Conservation (phyloP, 30 jellyfish, hydroid and myxozoan genomes). For the Cassiopea xamachana region DNA sequence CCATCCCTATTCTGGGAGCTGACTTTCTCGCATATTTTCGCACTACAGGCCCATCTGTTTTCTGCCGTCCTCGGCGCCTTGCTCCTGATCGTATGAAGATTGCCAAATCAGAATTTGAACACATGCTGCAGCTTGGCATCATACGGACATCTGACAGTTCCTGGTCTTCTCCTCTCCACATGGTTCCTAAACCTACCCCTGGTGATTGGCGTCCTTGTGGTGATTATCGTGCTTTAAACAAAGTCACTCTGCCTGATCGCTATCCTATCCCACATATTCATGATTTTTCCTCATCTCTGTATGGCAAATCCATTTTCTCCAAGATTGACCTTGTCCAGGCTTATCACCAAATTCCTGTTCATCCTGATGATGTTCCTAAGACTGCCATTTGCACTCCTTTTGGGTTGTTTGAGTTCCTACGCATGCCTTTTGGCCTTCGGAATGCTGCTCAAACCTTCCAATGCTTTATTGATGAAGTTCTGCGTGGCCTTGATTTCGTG, state of each 20-base stretch:
- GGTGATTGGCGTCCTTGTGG: slow-evolving; percentile 69
- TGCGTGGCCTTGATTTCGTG: slow-evolving; percentile 26
- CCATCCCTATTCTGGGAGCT: slow-evolving; percentile 15
- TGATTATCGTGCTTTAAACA: slow-evolving; percentile 56
- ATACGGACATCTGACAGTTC: slow-evolving; percentile 1
- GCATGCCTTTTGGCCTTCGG: slow-evolving; percentile 47
- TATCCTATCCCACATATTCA: slow-evolving; percentile 50
- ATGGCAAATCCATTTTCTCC: slow-evolving; percentile 2
- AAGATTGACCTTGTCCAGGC: slow-evolving; percentile 31
- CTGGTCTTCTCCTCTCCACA: slow-evolving; percentile 10
- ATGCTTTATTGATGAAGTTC: slow-evolving; percentile 36
- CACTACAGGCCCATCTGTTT: not conserved
- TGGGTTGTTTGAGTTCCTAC: slow-evolving; percentile 17
- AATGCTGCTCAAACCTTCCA: slow-evolving; percentile 51
- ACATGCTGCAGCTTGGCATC: slow-evolving; percentile 7
- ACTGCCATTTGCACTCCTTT: slow-evolving; percentile 18
- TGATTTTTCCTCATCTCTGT: slow-evolving; percentile 23
- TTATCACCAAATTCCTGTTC: slow-evolving; percentile 22
- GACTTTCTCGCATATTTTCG: slow-evolving; percentile 13
- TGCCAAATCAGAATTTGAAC: not conserved
- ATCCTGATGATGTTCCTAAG: slow-evolving; percentile 12
- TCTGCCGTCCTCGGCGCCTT: slow-evolving; percentile 3
- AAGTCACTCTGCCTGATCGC: slow-evolving; percentile 33
- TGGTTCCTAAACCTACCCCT: slow-evolving; percentile 6
- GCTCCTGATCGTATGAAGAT: slow-evolving; percentile 6